phyloP scores from a whole-genome alignment of 2,888 invertebrate species.

The Rotaria sp. region DNA sequence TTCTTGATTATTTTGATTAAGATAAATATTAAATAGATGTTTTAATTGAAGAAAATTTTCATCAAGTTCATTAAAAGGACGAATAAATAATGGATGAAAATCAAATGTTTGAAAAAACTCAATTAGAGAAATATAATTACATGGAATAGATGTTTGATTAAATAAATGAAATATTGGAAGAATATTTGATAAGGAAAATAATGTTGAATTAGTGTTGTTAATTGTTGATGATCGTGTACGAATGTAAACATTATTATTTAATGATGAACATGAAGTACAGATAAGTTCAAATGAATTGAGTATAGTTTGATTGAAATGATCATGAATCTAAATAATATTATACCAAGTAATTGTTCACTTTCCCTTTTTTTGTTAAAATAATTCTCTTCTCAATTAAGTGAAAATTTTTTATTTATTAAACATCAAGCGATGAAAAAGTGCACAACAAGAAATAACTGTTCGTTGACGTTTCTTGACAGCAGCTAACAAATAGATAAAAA shows the following conservation, averaged over 20 bases:
- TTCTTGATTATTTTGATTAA: not conserved
- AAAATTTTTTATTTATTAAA: no score
- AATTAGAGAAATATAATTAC: not conserved
- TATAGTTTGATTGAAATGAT: not conserved
- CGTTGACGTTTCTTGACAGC: no score
- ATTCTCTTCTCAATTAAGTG: no score
- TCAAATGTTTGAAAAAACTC: not conserved
- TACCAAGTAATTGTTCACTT: no score
- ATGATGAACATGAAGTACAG: not conserved
- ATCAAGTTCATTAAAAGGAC: not conserved
- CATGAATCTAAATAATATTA: not conserved
- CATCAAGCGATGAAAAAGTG: no score
- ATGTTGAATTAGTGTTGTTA: not conserved
- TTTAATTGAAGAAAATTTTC: not conserved
- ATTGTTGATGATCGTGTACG: not conserved
- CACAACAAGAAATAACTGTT: no score
- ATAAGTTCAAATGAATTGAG: not conserved
- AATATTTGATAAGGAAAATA: not conserved
- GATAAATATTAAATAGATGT: not conserved
- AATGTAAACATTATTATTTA: not conserved
- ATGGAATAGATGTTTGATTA: not conserved
- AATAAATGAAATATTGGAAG: not conserved
- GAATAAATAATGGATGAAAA: not conserved
- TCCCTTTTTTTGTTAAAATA: no score
- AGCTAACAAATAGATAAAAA: no score